Evolutionary conservation across 2,113 vertebrate genomes (phyloP).

Genomic region (Leptodactylus fuscus): DNA sequence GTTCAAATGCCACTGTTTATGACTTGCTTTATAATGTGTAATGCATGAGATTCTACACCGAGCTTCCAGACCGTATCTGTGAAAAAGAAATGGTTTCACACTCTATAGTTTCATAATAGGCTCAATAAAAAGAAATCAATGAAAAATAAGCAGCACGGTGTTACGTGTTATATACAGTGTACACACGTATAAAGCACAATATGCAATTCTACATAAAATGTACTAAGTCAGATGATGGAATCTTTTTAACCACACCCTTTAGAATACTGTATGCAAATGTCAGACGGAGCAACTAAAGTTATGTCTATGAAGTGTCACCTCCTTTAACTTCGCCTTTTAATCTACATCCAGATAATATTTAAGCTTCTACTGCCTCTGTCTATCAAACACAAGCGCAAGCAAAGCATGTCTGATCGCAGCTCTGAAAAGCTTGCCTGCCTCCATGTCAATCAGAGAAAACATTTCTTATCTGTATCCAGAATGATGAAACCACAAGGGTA

Average conservation of each 20-base stretch:
- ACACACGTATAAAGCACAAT: background rate
- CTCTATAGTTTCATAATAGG: slow-evolving; percentile 19
- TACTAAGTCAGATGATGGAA: background rate
- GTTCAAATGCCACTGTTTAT: slow-evolving; percentile 38
- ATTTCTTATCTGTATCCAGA: slow-evolving; percentile 60
- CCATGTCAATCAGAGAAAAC: slow-evolving; percentile 57
- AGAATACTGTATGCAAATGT: slow-evolving; percentile 22
- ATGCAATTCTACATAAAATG: background rate
- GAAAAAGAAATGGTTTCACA: background rate
- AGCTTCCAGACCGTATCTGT: slow-evolving; percentile 15
- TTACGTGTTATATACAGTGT: background rate
- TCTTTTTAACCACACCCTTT: background rate
- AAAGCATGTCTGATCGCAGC: slow-evolving; percentile 57
- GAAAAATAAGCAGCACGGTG: background rate
- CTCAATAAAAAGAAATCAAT: background rate
- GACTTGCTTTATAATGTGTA: slow-evolving; percentile 42
- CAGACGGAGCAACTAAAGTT: slow-evolving; percentile 37
- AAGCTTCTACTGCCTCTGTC: slow-evolving; percentile 25
- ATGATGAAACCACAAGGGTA: slow-evolving; percentile 56
- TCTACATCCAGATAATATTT: slow-evolving; percentile 51
- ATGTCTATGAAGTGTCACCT: slow-evolving; percentile 42
- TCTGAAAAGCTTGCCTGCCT: slow-evolving; percentile 52
- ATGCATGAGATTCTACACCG: slow-evolving; percentile 40
- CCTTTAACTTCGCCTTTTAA: slow-evolving; percentile 38
- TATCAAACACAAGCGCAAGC: slow-evolving; percentile 50